Base-by-base conservation (phyloP, 2,797 vertebrate species). In the Pipistrellus nathusii region DNA sequence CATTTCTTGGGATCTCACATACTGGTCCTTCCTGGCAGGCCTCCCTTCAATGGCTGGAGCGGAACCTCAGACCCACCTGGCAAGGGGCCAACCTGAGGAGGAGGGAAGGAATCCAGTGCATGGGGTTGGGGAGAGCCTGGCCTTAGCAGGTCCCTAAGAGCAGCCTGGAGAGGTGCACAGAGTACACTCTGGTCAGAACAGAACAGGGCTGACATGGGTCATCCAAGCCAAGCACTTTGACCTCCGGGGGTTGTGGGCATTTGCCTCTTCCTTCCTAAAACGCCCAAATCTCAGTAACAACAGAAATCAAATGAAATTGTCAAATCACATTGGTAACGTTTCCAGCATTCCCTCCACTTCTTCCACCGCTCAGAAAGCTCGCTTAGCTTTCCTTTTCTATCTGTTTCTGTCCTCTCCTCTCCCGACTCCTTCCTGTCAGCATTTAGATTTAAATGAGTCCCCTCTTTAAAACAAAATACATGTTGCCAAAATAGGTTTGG, bases 131-230 rank as follows among this genome's bases (percentile, higher is more conserved):
- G n/a, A 64, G 59, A 44, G 51, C 53, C 46, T 25, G 57, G 83
- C 25, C 46, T 20, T 38, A 8, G 32, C 59, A 59, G 46, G 13
- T 2, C 1, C 76, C 57, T 3, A 51, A n/a, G 15, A 32, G 17
- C 66, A 75, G 53, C 48, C 1, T 0, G 10, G 10, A 44, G 66
- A 13, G 18, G 51, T 10, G 6, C 41, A 44, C 14, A 0, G 3
- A 3, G 12, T 0, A 0, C 0, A 21, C 89, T 69, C 30, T 7
- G 46, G 71, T 69, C 4, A 0, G 55, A n/a, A 18, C 9, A 68
- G 30, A n/a, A 69, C 30, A 18, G 14, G 30, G 85, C 78, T 76
- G 53, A 88, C 27, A 14, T 30, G 27, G 11, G 48, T 71, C 93
- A 83, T 71, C 62, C 20, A 51, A 55, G 46, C 81, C 25, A 27